These are phyloP conservation scores for Crenuchus spilurus DNA, from an alignment of 2,797 vertebrate species.

Conservation along the genomic window DNA sequence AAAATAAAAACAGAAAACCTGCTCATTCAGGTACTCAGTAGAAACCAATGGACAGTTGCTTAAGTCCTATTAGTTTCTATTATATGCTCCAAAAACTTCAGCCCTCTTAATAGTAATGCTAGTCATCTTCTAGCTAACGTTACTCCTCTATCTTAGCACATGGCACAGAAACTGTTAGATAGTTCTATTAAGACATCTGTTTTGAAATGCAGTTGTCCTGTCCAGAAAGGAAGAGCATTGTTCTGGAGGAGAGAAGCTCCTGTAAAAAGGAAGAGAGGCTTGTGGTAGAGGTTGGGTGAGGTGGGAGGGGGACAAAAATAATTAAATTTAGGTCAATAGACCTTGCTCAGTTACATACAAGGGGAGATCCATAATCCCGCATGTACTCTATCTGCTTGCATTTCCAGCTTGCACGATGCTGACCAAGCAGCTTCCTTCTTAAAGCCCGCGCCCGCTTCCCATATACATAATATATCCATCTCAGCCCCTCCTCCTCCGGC, in stretches of 20 bases:
- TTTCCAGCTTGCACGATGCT: conserved; percentile 71
- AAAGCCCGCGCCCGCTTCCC: conserved; percentile 68
- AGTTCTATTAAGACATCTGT: neutral
- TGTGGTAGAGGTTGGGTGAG: conserved; percentile 26
- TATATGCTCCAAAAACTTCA: neutral
- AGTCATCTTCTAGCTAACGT: neutral
- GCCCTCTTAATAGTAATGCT: neutral
- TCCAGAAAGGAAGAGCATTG: neutral
- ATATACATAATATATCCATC: conserved; percentile 76
- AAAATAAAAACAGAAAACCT: too few relatives aligned
- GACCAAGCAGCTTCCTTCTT: conserved; percentile 73
- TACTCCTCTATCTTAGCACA: neutral
- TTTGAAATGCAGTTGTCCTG: conserved; percentile 7
- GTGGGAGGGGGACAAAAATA: conserved; percentile 61
- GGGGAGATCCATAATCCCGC: conserved; percentile 71
- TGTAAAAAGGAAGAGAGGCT: conserved; percentile 25
- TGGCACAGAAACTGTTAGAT: neutral
- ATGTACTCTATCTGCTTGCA: conserved; percentile 70
- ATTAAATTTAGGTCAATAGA: conserved; percentile 76
- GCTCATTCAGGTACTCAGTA: too few relatives aligned
- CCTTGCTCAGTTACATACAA: conserved; percentile 72
- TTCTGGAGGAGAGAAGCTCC: conserved; percentile 3
- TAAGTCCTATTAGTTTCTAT: too few relatives aligned
- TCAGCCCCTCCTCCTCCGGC: conserved; percentile 36
- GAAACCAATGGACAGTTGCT: too few relatives aligned